A percentile compares a stretch with the other conserved stretches of the same genome.
Evolutionary conservation across 2,888 invertebrate genomes (phyloP).

Genomic region (Leucophenga maculata): DNA sequence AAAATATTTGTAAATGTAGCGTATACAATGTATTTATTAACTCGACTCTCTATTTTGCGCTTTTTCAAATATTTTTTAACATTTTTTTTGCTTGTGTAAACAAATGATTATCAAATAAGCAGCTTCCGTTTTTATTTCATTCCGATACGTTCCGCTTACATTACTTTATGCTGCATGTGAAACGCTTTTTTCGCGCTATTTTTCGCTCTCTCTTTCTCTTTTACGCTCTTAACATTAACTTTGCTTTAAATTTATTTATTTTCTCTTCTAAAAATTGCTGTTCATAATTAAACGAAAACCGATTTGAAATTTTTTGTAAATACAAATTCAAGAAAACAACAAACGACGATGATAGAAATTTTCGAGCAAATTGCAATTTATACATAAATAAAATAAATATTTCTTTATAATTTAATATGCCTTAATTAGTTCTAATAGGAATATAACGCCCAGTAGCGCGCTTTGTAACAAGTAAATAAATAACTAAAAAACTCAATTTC

Average conservation of each 20-base stretch:
- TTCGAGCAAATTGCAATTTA: conserved; percentile 40
- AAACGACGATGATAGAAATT: conserved; percentile 60
- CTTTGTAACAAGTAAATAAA: no score
- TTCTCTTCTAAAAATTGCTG: no score
- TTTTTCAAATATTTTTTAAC: conserved; percentile 2
- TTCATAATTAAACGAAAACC: conserved; percentile 41
- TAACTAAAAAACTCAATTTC: no score
- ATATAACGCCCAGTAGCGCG: no score
- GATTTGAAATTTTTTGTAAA: conserved; percentile 25
- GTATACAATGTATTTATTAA: background rate
- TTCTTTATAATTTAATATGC: background rate
- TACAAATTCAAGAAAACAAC: conserved; percentile 7
- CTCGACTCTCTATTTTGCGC: background rate
- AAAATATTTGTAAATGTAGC: conserved; percentile 1
- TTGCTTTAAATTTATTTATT: conserved; percentile 23
- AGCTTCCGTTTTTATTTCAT: background rate
- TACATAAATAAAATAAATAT: conserved; percentile 15
- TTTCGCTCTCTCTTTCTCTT: conserved; percentile 1
- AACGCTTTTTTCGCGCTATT: background rate
- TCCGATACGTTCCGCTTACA: background rate
- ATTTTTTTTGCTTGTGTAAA: background rate
- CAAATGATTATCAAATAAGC: no score
- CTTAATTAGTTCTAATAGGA: no score
- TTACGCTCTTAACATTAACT: background rate
- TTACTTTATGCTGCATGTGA: conserved; percentile 3